Evolutionary conservation across 2,888 invertebrate genomes (phyloP).

Genomic region (Leptopterna dolabrata): DNA sequence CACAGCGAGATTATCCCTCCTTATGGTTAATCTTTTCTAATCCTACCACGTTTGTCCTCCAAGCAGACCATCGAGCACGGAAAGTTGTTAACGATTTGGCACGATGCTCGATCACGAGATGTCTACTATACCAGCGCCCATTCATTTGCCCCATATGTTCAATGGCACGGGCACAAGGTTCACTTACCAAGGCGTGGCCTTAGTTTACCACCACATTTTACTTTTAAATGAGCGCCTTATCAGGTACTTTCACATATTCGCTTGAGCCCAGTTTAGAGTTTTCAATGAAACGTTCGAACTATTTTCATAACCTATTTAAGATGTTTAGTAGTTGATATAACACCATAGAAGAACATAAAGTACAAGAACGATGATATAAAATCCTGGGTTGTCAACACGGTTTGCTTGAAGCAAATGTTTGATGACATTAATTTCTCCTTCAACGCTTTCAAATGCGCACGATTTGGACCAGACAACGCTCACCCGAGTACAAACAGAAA

Average conservation of each 20-base stretch:
- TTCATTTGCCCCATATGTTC: not conserved
- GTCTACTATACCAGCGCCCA: not conserved
- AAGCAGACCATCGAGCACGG: not conserved
- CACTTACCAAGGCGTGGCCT: not conserved
- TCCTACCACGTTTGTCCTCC: not conserved
- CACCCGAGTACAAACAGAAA: too few species aligned
- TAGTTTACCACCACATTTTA: not conserved
- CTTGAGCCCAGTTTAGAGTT: not conserved
- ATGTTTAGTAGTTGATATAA: too few species aligned
- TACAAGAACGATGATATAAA: too few species aligned
- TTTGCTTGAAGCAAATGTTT: too few species aligned
- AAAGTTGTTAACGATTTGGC: not conserved
- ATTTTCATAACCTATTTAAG: too few species aligned
- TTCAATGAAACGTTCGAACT: too few species aligned
- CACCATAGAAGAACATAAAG: too few species aligned
- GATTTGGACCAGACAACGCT: too few species aligned
- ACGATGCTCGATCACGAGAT: not conserved
- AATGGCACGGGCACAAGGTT: not conserved
- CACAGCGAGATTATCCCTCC: too few species aligned
- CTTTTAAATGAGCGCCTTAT: not conserved
- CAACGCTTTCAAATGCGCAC: too few species aligned
- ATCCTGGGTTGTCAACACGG: too few species aligned
- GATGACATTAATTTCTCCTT: too few species aligned
- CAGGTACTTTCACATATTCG: not conserved
- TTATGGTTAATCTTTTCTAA: not conserved